Conservation (phyloP, 2,797 vertebrate species). For the Intellagama lesueurii region DNA sequence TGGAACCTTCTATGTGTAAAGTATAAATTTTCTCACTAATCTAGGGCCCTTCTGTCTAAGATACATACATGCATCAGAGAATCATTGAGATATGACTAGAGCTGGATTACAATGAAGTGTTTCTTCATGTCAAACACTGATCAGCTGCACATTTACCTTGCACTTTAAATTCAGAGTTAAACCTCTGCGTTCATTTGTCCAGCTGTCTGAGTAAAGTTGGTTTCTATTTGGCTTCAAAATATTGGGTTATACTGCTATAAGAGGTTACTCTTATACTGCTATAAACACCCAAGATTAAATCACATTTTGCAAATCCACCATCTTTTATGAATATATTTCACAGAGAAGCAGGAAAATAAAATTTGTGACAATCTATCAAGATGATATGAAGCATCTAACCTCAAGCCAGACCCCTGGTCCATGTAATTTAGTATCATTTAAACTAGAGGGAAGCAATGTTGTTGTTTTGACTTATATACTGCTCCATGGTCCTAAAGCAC, state of each 20-base stretch:
- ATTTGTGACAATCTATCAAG: neutral
- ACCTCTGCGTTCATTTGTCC: neutral
- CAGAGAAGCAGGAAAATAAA: neutral
- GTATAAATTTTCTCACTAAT: neutral
- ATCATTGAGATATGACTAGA: neutral
- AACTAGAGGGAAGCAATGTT: too few species aligned
- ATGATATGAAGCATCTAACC: neutral
- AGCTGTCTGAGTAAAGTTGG: neutral
- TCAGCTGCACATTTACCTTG: neutral
- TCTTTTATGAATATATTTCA: neutral
- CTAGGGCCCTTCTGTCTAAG: neutral
- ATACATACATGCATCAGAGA: neutral
- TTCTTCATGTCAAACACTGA: neutral
- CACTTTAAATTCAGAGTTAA: neutral
- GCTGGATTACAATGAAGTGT: too few species aligned
- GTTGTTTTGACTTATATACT: too few species aligned
- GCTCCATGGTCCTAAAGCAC: too few species aligned
- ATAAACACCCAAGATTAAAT: neutral
- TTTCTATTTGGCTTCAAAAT: too few species aligned
- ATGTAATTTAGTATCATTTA: neutral
- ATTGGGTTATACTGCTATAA: too few species aligned
- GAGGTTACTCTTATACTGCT: too few species aligned
- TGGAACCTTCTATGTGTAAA: neutral
- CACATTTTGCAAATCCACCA: neutral
- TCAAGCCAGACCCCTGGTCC: neutral